Percentiles rank a stretch among this genome's conserved stretches.
Conservation (phyloP, 2,888 invertebrate genomes). For the Epicampocera succincta region DNA sequence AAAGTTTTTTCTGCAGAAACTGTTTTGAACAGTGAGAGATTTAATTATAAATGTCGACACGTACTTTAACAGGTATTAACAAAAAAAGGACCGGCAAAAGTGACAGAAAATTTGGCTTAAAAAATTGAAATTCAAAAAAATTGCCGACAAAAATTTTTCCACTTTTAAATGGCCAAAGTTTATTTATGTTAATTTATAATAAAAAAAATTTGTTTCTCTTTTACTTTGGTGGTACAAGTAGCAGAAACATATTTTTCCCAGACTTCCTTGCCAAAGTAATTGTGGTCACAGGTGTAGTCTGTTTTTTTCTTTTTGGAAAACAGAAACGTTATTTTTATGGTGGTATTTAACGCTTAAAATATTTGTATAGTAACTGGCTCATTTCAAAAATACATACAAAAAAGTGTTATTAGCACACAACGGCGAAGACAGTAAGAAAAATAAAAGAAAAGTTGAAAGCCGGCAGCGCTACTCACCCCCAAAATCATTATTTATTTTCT, state of each 20-base stretch:
- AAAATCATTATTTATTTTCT: background rate
- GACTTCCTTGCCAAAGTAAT: conserved; percentile 71
- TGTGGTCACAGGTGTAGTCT: conserved; percentile 80
- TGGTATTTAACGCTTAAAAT: conserved; percentile 71
- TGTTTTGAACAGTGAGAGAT: conserved; percentile 50
- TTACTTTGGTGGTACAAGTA: background rate
- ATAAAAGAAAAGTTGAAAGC: background rate
- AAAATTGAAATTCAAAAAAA: conserved; percentile 51
- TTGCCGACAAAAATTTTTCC: conserved; percentile 13
- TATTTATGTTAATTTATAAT: conserved; percentile 65
- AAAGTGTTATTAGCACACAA: conserved; percentile 69
- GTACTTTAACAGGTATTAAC: conserved; percentile 68
- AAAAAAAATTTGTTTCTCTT: conserved; percentile 46
- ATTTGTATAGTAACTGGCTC: conserved; percentile 49
- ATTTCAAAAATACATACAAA: conserved; percentile 20
- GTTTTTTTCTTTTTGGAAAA: conserved; percentile 49
- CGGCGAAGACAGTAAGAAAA: conserved; percentile 7
- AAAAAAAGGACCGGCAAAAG: conserved; percentile 35
- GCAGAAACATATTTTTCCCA: conserved; percentile 18
- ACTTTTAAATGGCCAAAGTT: conserved; percentile 53
- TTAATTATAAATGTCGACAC: conserved; percentile 70
- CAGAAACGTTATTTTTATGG: conserved; percentile 76
- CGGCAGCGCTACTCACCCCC: conserved; percentile 36
- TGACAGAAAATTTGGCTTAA: conserved; percentile 51
- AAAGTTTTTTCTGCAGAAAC: conserved; percentile 50